Conservation (phyloP, 2,888 invertebrate genomes). For the Polydesmus complanatus region DNA sequence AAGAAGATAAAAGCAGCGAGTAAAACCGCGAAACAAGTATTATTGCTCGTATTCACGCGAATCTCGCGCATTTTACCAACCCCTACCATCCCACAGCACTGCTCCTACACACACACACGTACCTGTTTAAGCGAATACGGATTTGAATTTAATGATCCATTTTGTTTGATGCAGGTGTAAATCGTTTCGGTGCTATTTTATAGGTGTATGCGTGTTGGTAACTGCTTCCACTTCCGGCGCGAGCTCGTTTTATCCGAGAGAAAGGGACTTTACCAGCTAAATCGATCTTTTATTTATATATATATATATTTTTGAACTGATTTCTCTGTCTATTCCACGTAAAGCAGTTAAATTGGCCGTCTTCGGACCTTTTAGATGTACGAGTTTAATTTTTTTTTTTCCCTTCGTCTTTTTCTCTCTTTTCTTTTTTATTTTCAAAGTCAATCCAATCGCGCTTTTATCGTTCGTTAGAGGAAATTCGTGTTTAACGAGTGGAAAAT, state of each 20-base stretch:
- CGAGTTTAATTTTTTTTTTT: not conserved
- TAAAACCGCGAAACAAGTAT: not conserved
- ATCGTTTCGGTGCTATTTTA: not conserved
- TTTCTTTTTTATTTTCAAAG: not conserved
- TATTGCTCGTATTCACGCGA: not conserved
- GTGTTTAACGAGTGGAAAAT: not conserved
- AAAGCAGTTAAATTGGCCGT: not conserved
- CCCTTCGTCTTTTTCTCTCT: not conserved
- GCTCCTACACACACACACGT: too few relatives aligned
- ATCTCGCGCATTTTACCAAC: too few relatives aligned
- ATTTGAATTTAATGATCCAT: not conserved
- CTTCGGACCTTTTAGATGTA: not conserved
- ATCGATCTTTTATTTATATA: not conserved
- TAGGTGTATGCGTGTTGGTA: not conserved
- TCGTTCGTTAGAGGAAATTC: not conserved
- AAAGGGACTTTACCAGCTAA: not conserved
- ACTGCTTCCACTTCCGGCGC: not conserved
- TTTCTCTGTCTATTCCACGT: too few relatives aligned
- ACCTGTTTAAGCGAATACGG: too few relatives aligned
- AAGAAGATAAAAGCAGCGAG: not conserved
- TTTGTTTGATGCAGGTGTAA: not conserved
- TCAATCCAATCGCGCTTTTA: too few relatives aligned
- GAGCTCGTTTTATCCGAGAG: not conserved
- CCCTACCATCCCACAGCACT: too few relatives aligned
- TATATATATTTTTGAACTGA: too few relatives aligned